Base-by-base conservation (phyloP, 2,888 invertebrate genomes). In the Clivina fossor region DNA sequence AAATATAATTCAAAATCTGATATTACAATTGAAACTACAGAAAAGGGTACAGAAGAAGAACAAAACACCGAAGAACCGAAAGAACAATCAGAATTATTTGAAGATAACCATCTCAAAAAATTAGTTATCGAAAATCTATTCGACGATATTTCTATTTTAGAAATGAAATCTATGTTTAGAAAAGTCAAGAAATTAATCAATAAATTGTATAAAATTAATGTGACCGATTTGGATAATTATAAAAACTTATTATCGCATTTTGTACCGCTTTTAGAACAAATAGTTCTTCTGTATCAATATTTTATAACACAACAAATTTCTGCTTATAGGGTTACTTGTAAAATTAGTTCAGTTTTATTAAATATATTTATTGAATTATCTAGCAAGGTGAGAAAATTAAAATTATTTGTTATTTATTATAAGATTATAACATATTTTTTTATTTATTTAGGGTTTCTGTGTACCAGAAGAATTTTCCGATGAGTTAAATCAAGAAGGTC, bases 301-400 rank as follows among this genome's bases (percentile, higher is more conserved):
- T 88, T 89, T 65, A 71, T 94, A 3, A 83, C 86, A 1, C 87
- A 90, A 63, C 85, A 88, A 69, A 80, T 93, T 2, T 84, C 86
- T 0, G 81, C 86, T 0, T 89, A 92, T 66, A 82, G 92, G 63
- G 80, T 88, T 0, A 84, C 87, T 0, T 85, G 87, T 62, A 95
- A 95, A 76, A 83, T 95, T 76, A 76, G 89, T 4, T 89, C 90
- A 0, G 81, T 93, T 2, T 77, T 96, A 53, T 72, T 93, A 49
- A 88, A 86, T 58, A 84, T 94, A 9, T 97, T 96, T 71, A 82
- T 88, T 0, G 90, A 93, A 64, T 77, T 97, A 22, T 83, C 87
- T 9, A 77, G 80, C 32, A 90, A 88, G 79, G 81, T 80, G 71
- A 66, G 62, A 61, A 19, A 4, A 13, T 47, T 38, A 44, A 44